Evolutionary conservation across 2,797 vertebrate species (phyloP).

Genomic region (Clarias laeviceps): DNA sequence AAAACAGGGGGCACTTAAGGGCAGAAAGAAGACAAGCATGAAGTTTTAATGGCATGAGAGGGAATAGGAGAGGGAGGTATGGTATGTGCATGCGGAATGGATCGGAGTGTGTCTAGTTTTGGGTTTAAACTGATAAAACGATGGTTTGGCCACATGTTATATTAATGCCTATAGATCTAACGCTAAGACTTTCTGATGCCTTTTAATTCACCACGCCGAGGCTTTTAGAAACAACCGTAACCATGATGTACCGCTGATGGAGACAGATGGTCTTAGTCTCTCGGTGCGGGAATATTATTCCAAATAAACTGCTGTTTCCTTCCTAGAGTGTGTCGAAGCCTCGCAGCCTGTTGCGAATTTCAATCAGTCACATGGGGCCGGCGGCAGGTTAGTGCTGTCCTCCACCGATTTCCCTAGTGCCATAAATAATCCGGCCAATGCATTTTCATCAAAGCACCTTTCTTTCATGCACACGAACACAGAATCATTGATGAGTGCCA

Average conservation of each 20-base stretch:
- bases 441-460: conserved; percentile 53
- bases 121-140: conserved; percentile 1
- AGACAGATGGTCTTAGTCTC: conserved; percentile 9
- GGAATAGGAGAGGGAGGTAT: neutral
- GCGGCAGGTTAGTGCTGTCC: conserved; percentile 58
- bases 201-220: conserved; percentile 44
- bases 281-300: conserved; percentile 53
- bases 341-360: conserved; percentile 67
- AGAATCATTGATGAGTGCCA: conserved; percentile 32
- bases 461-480: conserved; percentile 11
- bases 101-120: neutral
- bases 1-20: conserved; percentile 2
- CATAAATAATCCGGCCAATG: conserved; percentile 60
- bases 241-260: neutral
- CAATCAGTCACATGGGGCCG: conserved; percentile 64
- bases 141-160: conserved; percentile 4
- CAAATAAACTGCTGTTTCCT: conserved; percentile 56
- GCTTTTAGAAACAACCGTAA: conserved; percentile 7
- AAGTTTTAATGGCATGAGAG: neutral
- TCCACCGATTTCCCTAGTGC: conserved; percentile 64
- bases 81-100: neutral
- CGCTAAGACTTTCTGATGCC: conserved; percentile 33
- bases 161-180: conserved; percentile 24
- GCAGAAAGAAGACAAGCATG: conserved; percentile 13
- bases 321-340: conserved; percentile 65